Conservation (phyloP, 2,797 vertebrate species). For the Labeo calbasu region DNA sequence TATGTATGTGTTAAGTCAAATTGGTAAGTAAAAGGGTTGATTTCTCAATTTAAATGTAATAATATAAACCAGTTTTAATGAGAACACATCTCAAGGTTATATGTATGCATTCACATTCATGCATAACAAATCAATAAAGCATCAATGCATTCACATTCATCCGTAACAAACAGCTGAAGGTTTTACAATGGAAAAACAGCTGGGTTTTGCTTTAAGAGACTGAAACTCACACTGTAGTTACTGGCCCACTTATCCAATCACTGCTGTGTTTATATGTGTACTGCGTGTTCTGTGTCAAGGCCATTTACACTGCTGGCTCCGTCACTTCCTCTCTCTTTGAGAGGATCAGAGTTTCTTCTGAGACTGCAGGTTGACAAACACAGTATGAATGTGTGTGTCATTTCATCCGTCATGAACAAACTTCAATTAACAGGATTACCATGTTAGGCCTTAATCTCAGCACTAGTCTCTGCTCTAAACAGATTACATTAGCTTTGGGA, state of each 20-base stretch:
- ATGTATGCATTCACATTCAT: neutral
- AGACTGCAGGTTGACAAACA: conserved; percentile 36
- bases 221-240: neutral
- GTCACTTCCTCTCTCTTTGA: conserved; percentile 33
- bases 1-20: neutral
- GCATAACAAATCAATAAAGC: neutral
- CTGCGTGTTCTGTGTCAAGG: neutral
- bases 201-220: neutral
- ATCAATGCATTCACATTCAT: too few relatives aligned
- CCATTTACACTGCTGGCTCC: neutral
- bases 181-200: neutral
- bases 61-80: too few relatives aligned
- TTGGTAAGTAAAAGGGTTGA: neutral
- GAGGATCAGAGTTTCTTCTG: conserved; percentile 38
- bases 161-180: neutral
- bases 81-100: neutral
- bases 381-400: conserved; percentile 2
- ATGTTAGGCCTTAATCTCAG: conserved; percentile 48
- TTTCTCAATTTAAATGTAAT: neutral
- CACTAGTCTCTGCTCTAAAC: conserved; percentile 34
- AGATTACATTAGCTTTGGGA: conserved; percentile 49
- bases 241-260: neutral
- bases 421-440: conserved; percentile 56
- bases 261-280: neutral
- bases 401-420: conserved; percentile 17